Conservation (phyloP, 2,113 vertebrate genomes). For the human (Homo sapiens) region GRCh38 chr14:33029001-33029500, state of each 20-base stretch:
- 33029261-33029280: not conserved
- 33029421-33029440: not conserved
- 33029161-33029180: not conserved
- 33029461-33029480: slow-evolving; percentile 16
- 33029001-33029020: not conserved
- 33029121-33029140: not conserved
- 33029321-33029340: slow-evolving; percentile 25
- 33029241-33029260: rapidly evolving
- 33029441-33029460: not conserved
- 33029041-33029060: not conserved
- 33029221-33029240: not conserved
- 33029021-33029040: not conserved
- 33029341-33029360: slow-evolving; percentile 16
- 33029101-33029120: not conserved
- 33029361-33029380: slow-evolving; percentile 40
- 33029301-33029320: slow-evolving; percentile 34
- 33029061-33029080: not conserved
- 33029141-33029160: not conserved
- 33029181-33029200: not conserved
- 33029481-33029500: slow-evolving; percentile 58
- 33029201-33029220: not conserved
- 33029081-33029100: not conserved
- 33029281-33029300: slow-evolving; percentile 21
- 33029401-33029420: not conserved
- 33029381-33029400: not conserved